Percentiles rank a stretch among this genome's conserved stretches.
Evolutionary conservation across 2,797 vertebrate genomes (phyloP).

Genomic region (Florisuga fusca): DNA sequence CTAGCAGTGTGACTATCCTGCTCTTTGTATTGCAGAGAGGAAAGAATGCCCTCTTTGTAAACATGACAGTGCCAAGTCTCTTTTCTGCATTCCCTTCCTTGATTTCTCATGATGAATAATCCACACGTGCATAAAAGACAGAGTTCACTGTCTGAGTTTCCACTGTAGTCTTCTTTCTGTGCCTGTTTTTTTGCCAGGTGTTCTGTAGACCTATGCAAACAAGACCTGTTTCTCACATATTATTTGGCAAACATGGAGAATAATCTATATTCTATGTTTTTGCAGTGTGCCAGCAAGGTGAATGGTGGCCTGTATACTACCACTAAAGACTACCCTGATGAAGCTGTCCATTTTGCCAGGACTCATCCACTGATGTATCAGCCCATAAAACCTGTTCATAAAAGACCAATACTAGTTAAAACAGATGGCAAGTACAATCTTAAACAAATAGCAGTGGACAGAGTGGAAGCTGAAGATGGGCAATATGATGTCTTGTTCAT

Average conservation of each 20-base stretch:
- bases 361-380: constrained; percentile 94
- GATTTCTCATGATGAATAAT: neutral
- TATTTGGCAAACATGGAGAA: neutral
- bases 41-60: neutral
- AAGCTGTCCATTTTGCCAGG: constrained; percentile 91
- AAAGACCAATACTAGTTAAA: constrained; percentile 89
- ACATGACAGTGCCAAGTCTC: neutral
- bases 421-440: constrained; percentile 90
- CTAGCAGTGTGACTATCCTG: neutral
- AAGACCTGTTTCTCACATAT: neutral
- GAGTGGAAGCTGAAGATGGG: constrained; percentile 96
- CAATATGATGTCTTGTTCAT: constrained; percentile 97
- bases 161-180: neutral
- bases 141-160: neutral
- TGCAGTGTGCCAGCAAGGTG: constrained; percentile 95
- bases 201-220: neutral
- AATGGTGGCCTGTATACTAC: constrained; percentile 90
- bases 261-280: constrained; percentile 9
- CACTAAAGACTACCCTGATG: constrained; percentile 95
- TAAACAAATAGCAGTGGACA: constrained; percentile 93
- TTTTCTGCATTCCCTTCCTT: neutral
- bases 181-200: neutral
- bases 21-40: neutral
- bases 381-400: constrained; percentile 88
- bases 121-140: neutral